Evolutionary conservation across 2,797 vertebrate species (phyloP).

Genomic region (Lepilemur septentrionalis): DNA sequence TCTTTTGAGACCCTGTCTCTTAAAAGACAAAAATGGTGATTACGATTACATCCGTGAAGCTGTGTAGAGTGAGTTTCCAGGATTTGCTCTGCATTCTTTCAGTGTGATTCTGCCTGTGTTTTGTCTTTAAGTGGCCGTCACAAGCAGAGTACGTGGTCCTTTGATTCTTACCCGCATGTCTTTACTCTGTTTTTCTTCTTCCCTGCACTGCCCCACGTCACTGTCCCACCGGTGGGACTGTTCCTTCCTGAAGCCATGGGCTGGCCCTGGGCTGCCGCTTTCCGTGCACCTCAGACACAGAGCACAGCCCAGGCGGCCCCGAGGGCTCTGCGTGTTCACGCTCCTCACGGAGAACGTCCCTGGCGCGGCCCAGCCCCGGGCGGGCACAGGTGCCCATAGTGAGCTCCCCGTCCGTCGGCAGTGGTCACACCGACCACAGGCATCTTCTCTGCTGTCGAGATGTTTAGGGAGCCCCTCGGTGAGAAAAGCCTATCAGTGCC

Average conservation of each 20-base stretch:
- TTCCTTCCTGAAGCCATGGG: not conserved
- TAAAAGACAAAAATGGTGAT: not conserved
- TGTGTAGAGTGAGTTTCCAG: not conserved
- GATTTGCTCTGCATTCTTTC: not conserved
- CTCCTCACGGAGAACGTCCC: not conserved
- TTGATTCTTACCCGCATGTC: not conserved
- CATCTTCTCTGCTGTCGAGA: not conserved
- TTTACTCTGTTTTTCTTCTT: not conserved
- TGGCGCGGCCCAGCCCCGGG: not conserved
- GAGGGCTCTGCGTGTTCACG: not conserved
- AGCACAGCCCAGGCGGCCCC: not conserved
- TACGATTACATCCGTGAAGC: not conserved
- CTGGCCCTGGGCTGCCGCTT: not conserved
- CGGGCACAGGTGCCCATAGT: not conserved
- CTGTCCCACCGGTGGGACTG: not conserved
- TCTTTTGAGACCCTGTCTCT: no score
- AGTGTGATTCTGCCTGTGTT: not conserved
- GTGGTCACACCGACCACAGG: no score
- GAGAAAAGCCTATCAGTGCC: not conserved
- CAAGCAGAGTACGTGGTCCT: no score
- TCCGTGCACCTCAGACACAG: not conserved
- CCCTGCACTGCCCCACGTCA: not conserved
- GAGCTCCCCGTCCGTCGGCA: rapidly evolving
- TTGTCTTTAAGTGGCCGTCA: not conserved
- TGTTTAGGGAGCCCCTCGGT: not conserved